Percentiles rank a stretch among this genome's conserved stretches.
Conservation (phyloP, 1,140 invertebrate genomes). For the Drosophila gunungcola region DNA sequence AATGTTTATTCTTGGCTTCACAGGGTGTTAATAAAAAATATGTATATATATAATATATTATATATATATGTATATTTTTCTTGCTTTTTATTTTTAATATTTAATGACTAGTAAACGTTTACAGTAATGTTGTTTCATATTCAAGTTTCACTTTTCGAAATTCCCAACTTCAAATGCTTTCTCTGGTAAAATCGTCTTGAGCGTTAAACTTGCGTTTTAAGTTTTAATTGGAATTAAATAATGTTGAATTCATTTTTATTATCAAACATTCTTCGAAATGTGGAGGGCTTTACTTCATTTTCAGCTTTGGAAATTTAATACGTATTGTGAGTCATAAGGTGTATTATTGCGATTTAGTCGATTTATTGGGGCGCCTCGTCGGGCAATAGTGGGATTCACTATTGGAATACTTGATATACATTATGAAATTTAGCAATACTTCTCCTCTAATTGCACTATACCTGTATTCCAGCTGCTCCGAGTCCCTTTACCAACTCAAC, state of each 20-base stretch:
- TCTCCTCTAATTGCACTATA: slow-evolving; percentile 16
- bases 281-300: slow-evolving; percentile 70
- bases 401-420: neutral
- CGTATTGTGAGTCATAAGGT: slow-evolving; percentile 18
- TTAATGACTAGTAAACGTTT: slow-evolving; percentile 82
- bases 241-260: slow-evolving; percentile 48
- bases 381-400: slow-evolving; percentile 2
- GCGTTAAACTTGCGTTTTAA: slow-evolving; percentile 22
- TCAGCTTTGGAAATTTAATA: slow-evolving; percentile 45
- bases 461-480: slow-evolving; percentile 1
- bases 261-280: slow-evolving; percentile 73
- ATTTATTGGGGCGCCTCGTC: slow-evolving; percentile 3
- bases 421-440: neutral
- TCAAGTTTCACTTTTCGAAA: slow-evolving; percentile 27
- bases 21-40: slow-evolving; percentile 76
- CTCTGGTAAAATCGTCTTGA: too few relatives aligned
- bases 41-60: slow-evolving; percentile 52
- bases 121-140: slow-evolving; percentile 52
- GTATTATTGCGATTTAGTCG: slow-evolving; percentile 11
- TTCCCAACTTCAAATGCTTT: neutral
- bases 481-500: slow-evolving; percentile 4
- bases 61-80: slow-evolving; percentile 43
- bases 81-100: slow-evolving; percentile 38
- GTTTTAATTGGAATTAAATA: slow-evolving; percentile 19
- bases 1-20: slow-evolving; percentile 40